Evolutionary conservation across 2,888 invertebrate species (phyloP), one percentile per base, ranked within the genome.

Genomic region (Machimus atricapillus): DNA sequence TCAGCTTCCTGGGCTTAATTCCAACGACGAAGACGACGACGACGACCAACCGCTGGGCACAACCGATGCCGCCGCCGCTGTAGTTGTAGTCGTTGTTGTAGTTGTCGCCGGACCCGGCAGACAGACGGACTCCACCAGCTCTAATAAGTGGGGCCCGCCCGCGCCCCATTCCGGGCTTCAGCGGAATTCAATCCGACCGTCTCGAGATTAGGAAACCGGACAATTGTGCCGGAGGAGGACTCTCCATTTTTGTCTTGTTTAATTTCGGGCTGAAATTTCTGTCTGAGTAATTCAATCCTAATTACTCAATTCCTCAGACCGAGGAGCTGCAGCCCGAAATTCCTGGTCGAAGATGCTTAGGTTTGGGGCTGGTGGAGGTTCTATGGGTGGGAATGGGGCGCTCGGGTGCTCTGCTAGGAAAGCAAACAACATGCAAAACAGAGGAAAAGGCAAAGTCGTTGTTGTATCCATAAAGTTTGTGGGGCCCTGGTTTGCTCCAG

Each of bases 171-270:
- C 81, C 52, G 27, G 52, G 52, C 34, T 81, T 81, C 12, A 81
- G 56, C 37, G 81, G 40, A 81, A 81, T 81, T 56, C 81, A 81
- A 81, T 81, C 81, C 52, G 52, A 34, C 27, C n/a, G 81, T 23
- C 52, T 43, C 43, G 81, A 52, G 81, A 81, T 81, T 81, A 81
- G 81, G 81, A 81, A 81, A 81, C 81, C 81, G 81, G 81, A 81
- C 81, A 81, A 81, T 81, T 56, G 81, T 81, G 52, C 78, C 23
- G 78, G 78, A 56, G 81, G 76, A 34, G 40, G 9, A 34, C 76
- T 76, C 52, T 81, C 52, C 34, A 81, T 23, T 40, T 78, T 78
- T 43, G 37, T 78, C 52, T 81, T 81, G 76, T 81, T 56, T 52
- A 81, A 81, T 81, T 56, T 81, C 81, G 81, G 56, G 31, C 27